Evolutionary conservation across 1,140 invertebrate genomes (phyloP).

Genomic region (Anoplolepis gracilipes): DNA sequence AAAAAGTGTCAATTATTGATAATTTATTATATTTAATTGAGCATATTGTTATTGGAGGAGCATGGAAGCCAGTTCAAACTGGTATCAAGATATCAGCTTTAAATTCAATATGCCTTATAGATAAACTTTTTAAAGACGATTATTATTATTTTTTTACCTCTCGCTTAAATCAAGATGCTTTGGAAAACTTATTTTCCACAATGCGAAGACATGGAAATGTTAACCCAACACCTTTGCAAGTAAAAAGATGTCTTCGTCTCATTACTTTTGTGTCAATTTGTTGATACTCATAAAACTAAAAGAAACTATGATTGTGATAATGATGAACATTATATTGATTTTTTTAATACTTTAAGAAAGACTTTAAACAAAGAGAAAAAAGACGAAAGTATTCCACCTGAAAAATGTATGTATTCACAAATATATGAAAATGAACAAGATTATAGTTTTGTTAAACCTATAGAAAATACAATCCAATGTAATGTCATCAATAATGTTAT

Average conservation of each 20-base stretch:
- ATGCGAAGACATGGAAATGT: slow-evolving; percentile 21
- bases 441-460: slow-evolving; percentile 6
- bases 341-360: neutral
- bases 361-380: neutral
- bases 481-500: slow-evolving; percentile 28
- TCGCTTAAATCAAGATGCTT: slow-evolving; percentile 27
- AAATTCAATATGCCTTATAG: neutral
- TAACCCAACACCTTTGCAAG: slow-evolving; percentile 22
- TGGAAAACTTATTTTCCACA: slow-evolving; percentile 34
- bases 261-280: slow-evolving; percentile 1
- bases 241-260: slow-evolving; percentile 18
- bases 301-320: neutral
- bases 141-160: slow-evolving; percentile 1
- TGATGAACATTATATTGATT: slow-evolving; percentile 5
- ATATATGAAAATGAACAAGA: neutral
- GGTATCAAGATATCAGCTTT: neutral
- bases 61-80: neutral
- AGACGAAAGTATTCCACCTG: neutral
- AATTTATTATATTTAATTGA: slow-evolving; percentile 2
- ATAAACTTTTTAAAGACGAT: slow-evolving; percentile 1
- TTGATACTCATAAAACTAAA: neutral
- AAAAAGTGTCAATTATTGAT: slow-evolving; percentile 1
- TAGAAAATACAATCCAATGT: slow-evolving; percentile 12
- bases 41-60: neutral
- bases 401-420: neutral